Evolutionary conservation across 2,113 vertebrate species (phyloP).

Genomic region (Glaucomys volans): DNA sequence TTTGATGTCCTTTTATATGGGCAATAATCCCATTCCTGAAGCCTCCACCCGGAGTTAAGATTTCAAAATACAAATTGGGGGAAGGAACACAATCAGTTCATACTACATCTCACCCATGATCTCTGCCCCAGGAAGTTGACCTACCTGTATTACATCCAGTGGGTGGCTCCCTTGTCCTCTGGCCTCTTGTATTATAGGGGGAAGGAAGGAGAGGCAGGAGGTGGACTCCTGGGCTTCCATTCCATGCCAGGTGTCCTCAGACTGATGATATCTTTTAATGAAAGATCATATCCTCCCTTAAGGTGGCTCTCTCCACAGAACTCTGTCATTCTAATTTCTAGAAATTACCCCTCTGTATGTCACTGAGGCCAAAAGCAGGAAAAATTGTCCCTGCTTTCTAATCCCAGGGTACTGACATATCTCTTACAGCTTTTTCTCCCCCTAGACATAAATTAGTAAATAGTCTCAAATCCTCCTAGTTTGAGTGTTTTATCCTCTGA

Average conservation of each 20-base stretch:
- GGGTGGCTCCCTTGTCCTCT: background rate
- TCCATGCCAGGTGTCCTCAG: background rate
- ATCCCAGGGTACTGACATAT: background rate
- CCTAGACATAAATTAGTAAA: background rate
- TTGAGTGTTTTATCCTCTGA: background rate
- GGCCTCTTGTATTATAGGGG: background rate
- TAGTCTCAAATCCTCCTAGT: background rate
- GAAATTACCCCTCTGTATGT: background rate
- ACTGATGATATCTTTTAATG: background rate
- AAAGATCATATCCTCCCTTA: background rate
- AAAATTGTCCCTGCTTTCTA: background rate
- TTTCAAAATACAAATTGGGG: background rate
- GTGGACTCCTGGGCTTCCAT: background rate
- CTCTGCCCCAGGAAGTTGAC: background rate
- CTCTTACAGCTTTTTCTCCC: background rate
- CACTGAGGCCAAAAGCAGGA: background rate
- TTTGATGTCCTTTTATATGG: background rate
- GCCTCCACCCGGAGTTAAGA: background rate
- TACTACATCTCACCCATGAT: background rate
- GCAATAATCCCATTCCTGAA: background rate
- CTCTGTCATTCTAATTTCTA: background rate
- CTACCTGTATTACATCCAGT: background rate
- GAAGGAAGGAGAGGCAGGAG: background rate
- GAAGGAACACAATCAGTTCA: background rate
- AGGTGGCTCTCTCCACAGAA: background rate